Evolutionary conservation across 2,113 vertebrate species (phyloP), one percentile per base, ranked within the genome.

Genomic region (Dipodomys ordii): DNA sequence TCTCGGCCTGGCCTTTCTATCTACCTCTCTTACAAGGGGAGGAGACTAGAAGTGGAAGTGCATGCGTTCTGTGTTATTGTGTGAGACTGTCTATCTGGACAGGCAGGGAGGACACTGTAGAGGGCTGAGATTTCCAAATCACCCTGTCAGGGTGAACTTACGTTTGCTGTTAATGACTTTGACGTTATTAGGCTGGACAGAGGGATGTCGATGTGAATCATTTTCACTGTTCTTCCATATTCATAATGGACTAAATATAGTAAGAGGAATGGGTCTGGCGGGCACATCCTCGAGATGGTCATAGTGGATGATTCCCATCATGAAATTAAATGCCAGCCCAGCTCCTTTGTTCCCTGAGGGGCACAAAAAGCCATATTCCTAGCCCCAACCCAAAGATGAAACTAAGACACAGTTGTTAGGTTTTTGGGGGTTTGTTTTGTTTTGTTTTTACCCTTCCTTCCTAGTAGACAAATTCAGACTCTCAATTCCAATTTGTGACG

Each of bases 181-280:
- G 99, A 99, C 30, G 97, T 99, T 99, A 99, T 99, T 98, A 97
- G 94, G 98, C 98, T 92, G 98, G 98, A 98, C 98, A 98, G 98
- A 97, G 98, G 92, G 90, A 98, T 98, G 99, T 99, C 99, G 97
- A 94, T 95, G 97, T 96, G 96, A 98, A 99, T 99, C 98, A 99
- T 98, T 97, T 98, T 99, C 99, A 99, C 92, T 62, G 83, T 98
- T 98, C 97, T 97, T 98, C 98, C 99, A 99, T 99, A 99, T 98
- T 99, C 98, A 98, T 98, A 98, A 98, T 97, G 98, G 96, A 98
- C 98, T 99, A 98, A 98, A 99, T 98, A 98, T 99, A 98, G 98
- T 97, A 97, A 97, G 97, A 96, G 97, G 93, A 96, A 95, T 92
- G 96, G 95, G 97, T 93, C 97, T 96, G 93, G 97, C 92, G 93